A percentile compares a stretch with the other conserved stretches of the same genome.
Conservation (phyloP, 2,113 vertebrate genomes). For the Cynopterus brachyotis region DNA sequence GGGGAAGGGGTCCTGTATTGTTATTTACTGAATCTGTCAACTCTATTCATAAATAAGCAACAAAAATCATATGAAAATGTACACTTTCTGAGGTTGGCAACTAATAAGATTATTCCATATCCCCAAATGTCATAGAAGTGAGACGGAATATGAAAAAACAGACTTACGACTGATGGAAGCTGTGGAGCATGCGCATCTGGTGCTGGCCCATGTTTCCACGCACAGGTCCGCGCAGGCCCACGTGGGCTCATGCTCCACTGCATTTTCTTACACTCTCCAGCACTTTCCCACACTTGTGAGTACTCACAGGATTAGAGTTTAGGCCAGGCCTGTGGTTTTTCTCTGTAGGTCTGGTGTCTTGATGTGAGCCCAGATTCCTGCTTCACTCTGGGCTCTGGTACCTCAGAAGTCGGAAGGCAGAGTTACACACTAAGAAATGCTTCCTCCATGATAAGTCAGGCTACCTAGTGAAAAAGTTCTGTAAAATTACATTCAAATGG, state of each 20-base stretch:
- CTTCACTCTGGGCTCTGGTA: neutral
- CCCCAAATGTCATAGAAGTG: neutral
- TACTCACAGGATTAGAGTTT: neutral
- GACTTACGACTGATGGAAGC: neutral
- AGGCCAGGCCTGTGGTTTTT: neutral
- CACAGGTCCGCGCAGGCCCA: too few species aligned
- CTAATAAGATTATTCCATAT: conserved; percentile 31
- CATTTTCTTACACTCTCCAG: accelerated
- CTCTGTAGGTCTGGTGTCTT: neutral
- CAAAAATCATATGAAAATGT: conserved; percentile 27
- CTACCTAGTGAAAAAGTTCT: conserved; percentile 50
- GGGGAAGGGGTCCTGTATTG: neutral
- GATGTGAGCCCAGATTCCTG: neutral
- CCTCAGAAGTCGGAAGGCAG: neutral
- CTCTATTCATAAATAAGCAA: neutral
- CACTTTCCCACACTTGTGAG: accelerated
- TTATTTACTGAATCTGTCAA: neutral
- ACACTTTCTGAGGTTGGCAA: conserved; percentile 22
- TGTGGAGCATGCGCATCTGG: too few species aligned
- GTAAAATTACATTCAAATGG: conserved; percentile 71
- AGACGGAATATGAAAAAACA: neutral
- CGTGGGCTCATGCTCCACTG: accelerated
- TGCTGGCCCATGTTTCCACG: neutral
- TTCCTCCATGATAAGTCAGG: conserved; percentile 46
- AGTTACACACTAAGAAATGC: conserved; percentile 22